Evolutionary conservation across 2,113 vertebrate genomes (phyloP), one percentile per base, ranked within the genome.

Genomic region (Zapornia atra): DNA sequence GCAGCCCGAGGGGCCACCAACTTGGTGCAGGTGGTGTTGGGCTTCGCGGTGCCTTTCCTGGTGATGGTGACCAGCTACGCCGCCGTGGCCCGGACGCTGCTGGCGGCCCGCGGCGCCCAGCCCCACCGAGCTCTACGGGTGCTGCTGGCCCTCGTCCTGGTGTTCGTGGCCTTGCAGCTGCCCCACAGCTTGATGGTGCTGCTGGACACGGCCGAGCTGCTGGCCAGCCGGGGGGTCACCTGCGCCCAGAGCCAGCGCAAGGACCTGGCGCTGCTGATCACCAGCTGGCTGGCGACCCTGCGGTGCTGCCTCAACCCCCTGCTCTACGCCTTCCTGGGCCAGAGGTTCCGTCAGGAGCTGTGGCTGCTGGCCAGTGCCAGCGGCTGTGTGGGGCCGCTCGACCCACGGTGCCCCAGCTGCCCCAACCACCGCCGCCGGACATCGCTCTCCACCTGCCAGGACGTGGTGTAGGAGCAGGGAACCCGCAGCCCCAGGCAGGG

Each of bases 281-380:
- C 99, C 0, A 97, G 98, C 13, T 98, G 98, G 29, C 86, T 99
- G 96, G 99, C 98, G 0, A 99, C 98, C 66, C 96, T 98, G 72
- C 99, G 99, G 95, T 99, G 99, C 86, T 98, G 98, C 96, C 98
- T 99, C 88, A 99, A 99, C 91, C 99, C 99, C 0, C 64, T 99
- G 82, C 98, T 99, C 51, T 99, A 99, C 3, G 98, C 98, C 29
- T 98, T 99, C 86, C 95, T 99, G 34, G 99, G 99, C 2, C 98
- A 98, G 40, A 98, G 99, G 25, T 99, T 99, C 98, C 98, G 99
- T 12, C 97, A 64, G 5, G 99, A 99, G 36, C 97, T 99, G 48
- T 29, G 97, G 56, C 96, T 86, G 88, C 94, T 99, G 56, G 51
- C 98, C 21, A 95, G 56, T 0, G 85, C 98, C 0, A 77, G 57